phyloP scores from a whole-genome alignment of 2,888 invertebrate genomes.

The Hofmannophila pseudospretella region DNA sequence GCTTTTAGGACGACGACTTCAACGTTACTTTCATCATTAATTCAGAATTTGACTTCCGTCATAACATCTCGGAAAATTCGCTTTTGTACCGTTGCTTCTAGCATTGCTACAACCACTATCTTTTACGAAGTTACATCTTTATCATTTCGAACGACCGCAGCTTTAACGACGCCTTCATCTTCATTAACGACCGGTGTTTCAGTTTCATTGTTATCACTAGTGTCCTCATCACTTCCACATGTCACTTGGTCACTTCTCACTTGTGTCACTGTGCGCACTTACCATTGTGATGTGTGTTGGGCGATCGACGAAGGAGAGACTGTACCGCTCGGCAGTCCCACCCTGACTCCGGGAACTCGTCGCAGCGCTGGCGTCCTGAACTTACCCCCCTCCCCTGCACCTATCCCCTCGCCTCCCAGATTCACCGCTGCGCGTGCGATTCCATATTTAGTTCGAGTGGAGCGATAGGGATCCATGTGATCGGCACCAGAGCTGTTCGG shows the following conservation, averaged over 20 bases:
- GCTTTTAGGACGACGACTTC: too few relatives aligned
- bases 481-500: slow-evolving; percentile 52
- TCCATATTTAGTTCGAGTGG: slow-evolving; percentile 73
- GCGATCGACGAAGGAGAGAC: slow-evolving; percentile 72
- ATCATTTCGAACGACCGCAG: too few relatives aligned
- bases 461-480: slow-evolving; percentile 42
- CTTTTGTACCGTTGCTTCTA: slow-evolving; percentile 5
- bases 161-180: too few relatives aligned
- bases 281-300: slow-evolving; percentile 71
- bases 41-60: too few relatives aligned
- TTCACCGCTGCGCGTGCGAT: slow-evolving; percentile 35
- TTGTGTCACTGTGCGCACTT: slow-evolving; percentile 43
- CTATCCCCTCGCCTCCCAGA: slow-evolving; percentile 20
- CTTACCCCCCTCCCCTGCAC: slow-evolving; percentile 33
- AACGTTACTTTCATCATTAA: too few relatives aligned
- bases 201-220: background rate
- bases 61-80: too few relatives aligned
- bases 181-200: too few relatives aligned
- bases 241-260: slow-evolving; percentile 25
- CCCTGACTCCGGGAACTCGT: slow-evolving; percentile 68
- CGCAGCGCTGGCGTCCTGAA: slow-evolving; percentile 47
- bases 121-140: background rate
- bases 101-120: background rate
- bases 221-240: slow-evolving; percentile 22
- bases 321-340: slow-evolving; percentile 72